Evolutionary conservation across 2,113 vertebrate species (phyloP), one percentile per base, ranked within the genome.

Genomic region (Phoenicopterus ruber): DNA sequence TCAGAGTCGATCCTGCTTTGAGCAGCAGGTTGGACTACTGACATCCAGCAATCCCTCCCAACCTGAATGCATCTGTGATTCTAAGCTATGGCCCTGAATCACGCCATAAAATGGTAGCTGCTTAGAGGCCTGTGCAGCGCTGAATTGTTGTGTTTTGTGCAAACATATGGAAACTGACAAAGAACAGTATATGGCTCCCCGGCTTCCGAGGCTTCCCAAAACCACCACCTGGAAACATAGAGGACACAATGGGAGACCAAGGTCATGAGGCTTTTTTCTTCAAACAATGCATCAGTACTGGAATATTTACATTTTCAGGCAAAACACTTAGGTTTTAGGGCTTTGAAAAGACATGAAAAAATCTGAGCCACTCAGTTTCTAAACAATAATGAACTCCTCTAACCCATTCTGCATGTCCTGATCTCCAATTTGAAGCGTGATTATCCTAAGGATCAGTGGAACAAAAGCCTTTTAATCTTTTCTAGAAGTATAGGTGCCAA

Each of bases 391-490:
- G 82, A 94, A 91, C n/a, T 66, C 38, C 19, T 34, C 52, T 44
- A 49, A 79, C 50, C 20, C 46, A 66, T 80, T 50, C 38, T 80
- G 32, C 52, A 36, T 59, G 32, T 80, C 28, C 32, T 77, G 44
- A 86, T 89, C 67, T 95, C 49, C 47, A 67, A 0, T 63, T 34
- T 82, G 80, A 86, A 62, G 42, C 14, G 52, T 91, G 57, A 86
- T 83, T 90, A 88, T 86, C 67, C 77, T 36, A 47, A 87, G 82
- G 65, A 85, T 82, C 82, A 82, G 55, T 17, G 38, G 42, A 96
- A 92, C 57, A 90, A 92, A 90, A 88, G 36, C n/a, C 11, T 88
- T 92, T 85, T 79, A 88, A 82, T 90, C 47, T 94, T 85, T 84
- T 81, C 93, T 67, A 54, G 65, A 96, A 90, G 50, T 34, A 49